A percentile compares a stretch with the other conserved stretches of the same genome.
Conservation (phyloP, 2,888 invertebrate genomes). For the Agrochola lota region DNA sequence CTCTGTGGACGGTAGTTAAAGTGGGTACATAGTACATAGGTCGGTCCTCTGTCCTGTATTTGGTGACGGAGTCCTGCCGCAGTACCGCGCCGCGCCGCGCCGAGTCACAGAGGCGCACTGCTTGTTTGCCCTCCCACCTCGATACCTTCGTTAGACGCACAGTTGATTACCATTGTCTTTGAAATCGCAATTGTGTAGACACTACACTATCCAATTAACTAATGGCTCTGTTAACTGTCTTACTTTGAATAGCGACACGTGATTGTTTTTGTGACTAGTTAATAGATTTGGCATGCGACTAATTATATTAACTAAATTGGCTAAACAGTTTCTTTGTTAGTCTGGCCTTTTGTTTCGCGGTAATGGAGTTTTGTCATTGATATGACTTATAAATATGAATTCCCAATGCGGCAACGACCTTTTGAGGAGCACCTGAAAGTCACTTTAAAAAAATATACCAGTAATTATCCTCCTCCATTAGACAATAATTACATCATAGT, state of each 20-base stretch:
- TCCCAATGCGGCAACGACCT: not conserved
- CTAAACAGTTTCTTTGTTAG: constrained; percentile 7
- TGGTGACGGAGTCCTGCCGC: constrained; percentile 18
- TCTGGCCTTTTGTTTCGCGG: constrained; percentile 18
- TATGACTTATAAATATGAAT: constrained; percentile 11
- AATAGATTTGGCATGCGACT: constrained; percentile 25
- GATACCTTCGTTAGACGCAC: constrained; percentile 64
- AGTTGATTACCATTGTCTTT: constrained; percentile 67
- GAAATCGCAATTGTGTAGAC: constrained; percentile 61
- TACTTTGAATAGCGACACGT: constrained; percentile 20
- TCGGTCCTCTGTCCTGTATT: constrained; percentile 24
- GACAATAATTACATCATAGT: not conserved
- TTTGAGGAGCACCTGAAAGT: constrained; percentile 15
- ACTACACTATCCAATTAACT: constrained; percentile 62
- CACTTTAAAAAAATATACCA: not conserved
- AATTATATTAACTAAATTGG: constrained; percentile 23
- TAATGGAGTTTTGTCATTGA: constrained; percentile 20
- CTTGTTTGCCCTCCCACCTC: constrained; percentile 35
- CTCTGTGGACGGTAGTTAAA: constrained; percentile 11
- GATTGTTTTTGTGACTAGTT: constrained; percentile 21
- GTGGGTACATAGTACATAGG: constrained; percentile 2
- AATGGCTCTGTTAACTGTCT: constrained; percentile 45
- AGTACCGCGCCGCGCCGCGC: constrained; percentile 1
- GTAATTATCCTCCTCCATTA: not conserved
- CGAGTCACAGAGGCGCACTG: not conserved